These are phyloP conservation scores for Sebastes fasciatus DNA, from an alignment of 2,113 vertebrate species.

Conservation along the genomic window DNA sequence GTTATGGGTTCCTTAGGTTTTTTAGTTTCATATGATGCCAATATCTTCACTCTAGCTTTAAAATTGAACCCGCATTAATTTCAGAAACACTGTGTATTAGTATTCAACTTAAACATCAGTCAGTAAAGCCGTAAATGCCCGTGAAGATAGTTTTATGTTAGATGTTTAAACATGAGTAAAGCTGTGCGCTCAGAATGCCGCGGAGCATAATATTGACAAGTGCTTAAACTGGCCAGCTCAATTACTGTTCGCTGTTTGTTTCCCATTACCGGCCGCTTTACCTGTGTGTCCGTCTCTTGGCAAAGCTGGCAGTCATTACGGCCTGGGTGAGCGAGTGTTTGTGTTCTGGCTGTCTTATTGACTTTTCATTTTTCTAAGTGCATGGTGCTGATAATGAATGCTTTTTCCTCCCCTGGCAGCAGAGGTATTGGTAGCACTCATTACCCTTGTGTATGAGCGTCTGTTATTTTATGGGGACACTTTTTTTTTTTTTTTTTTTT, in stretches of 20 bases:
- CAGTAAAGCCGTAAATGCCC: background rate
- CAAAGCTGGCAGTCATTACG: conserved; percentile 25
- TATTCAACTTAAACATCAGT: background rate
- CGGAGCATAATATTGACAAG: conserved; percentile 6
- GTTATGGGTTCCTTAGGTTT: no score
- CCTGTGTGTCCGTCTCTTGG: conserved; percentile 15
- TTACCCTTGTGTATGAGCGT: conserved; percentile 14
- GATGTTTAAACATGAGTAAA: background rate
- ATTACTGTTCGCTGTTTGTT: conserved; percentile 20
- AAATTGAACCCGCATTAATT: background rate
- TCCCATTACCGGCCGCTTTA: background rate
- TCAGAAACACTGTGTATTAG: background rate
- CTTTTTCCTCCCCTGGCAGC: conserved; percentile 14
- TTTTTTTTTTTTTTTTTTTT: background rate
- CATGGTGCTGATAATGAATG: conserved; percentile 54
- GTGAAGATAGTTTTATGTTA: background rate
- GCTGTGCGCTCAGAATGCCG: background rate
- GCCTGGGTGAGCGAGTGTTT: conserved; percentile 36
- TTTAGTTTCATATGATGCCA: no score
- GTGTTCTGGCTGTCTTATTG: conserved; percentile 46
- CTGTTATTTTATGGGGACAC: background rate
- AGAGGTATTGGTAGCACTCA: conserved; percentile 34
- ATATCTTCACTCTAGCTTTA: no score
- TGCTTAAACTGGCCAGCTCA: conserved; percentile 18
- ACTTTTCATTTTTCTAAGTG: conserved; percentile 65